These are phyloP conservation scores for Tridacna gigas DNA, from an alignment of 2,888 invertebrate species.

Conservation along the genomic window DNA sequence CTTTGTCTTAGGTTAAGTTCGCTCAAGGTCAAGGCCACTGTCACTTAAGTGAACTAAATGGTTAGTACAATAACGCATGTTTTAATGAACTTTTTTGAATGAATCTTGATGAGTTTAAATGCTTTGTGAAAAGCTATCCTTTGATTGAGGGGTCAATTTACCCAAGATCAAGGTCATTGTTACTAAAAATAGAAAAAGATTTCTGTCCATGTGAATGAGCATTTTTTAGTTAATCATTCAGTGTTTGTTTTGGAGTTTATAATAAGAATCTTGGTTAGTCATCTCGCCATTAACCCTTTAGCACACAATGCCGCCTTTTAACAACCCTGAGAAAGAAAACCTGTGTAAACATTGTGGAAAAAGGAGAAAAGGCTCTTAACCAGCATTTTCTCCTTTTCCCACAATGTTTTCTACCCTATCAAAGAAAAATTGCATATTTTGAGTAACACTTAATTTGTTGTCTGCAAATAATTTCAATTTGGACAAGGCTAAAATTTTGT, in stretches of 20 bases:
- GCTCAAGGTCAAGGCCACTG: too few species aligned
- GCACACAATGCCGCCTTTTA: background rate
- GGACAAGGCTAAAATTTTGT: background rate
- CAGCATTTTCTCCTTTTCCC: constrained; percentile 7
- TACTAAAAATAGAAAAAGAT: too few species aligned
- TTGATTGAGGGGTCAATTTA: too few species aligned
- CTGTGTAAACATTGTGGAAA: background rate
- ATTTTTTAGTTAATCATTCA: too few species aligned
- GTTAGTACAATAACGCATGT: too few species aligned
- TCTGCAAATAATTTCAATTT: background rate
- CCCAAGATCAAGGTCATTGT: too few species aligned
- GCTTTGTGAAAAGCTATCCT: too few species aligned
- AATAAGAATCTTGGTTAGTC: background rate
- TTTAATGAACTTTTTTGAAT: too few species aligned
- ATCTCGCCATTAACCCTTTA: background rate
- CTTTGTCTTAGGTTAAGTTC: too few species aligned
- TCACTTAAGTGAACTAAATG: too few species aligned
- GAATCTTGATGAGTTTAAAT: too few species aligned
- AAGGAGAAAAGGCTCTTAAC: constrained; percentile 6
- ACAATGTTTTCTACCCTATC: background rate
- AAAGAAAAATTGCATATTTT: background rate
- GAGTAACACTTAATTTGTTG: background rate
- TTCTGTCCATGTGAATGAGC: too few species aligned
- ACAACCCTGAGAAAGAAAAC: background rate
- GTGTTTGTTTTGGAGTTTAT: background rate